Conservation (phyloP, 2,888 invertebrate species). For the Thymelicus sylvestris region DNA sequence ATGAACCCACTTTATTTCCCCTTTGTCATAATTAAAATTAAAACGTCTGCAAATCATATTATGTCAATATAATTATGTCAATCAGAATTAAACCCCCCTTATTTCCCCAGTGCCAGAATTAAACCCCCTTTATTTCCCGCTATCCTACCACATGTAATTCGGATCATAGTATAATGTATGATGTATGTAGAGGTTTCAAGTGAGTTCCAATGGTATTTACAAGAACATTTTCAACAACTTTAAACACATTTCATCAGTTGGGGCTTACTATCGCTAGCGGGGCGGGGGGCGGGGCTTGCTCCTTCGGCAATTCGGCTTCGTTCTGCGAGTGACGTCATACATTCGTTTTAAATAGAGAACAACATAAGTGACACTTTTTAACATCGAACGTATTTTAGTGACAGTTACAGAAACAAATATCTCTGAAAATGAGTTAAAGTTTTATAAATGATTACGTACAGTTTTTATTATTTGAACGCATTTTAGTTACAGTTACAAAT, state of each 20-base stretch:
- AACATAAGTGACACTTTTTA: neutral
- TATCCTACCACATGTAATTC: neutral
- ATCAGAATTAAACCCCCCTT: too few relatives aligned
- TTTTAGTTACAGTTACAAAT: neutral
- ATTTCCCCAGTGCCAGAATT: too few relatives aligned
- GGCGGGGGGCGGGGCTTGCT: conserved; percentile 33
- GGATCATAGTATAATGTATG: conserved; percentile 14
- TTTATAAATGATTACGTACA: too few relatives aligned
- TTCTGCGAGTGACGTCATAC: conserved; percentile 39
- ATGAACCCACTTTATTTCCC: too few relatives aligned
- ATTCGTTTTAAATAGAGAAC: conserved; percentile 14
- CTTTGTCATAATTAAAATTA: too few relatives aligned
- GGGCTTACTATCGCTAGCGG: conserved; percentile 18
- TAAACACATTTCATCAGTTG: conserved; percentile 2
- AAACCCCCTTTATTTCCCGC: too few relatives aligned
- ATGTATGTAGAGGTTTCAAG: neutral
- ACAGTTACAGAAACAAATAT: neutral
- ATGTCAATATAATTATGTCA: too few relatives aligned
- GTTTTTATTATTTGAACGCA: too few relatives aligned
- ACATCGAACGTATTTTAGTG: neutral
- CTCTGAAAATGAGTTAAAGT: neutral
- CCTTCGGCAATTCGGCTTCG: conserved; percentile 40
- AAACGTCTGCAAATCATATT: too few relatives aligned
- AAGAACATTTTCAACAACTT: conserved; percentile 17
- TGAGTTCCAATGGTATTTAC: conserved; percentile 31